phyloP scores from a whole-genome alignment of 2,888 invertebrate genomes.

The Gnatocerus cornutus region DNA sequence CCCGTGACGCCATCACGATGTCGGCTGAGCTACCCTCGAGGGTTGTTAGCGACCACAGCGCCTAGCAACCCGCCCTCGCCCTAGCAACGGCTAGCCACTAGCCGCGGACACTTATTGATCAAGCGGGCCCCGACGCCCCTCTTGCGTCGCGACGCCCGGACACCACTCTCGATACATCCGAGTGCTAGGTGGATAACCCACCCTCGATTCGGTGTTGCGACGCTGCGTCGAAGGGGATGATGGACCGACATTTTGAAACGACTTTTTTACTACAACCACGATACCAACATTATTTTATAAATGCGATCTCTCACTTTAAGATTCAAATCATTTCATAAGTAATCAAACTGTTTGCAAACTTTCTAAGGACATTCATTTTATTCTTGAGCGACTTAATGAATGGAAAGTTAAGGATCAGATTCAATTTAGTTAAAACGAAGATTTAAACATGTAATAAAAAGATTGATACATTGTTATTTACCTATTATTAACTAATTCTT shows the following conservation, averaged over 20 bases:
- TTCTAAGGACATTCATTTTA: too few relatives aligned
- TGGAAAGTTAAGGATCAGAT: too few relatives aligned
- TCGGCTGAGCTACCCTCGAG: constrained; percentile 70
- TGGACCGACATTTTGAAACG: constrained; percentile 35
- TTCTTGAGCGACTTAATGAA: too few relatives aligned
- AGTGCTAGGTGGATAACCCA: constrained; percentile 49
- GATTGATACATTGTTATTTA: too few relatives aligned
- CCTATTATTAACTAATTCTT: too few relatives aligned
- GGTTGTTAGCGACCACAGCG: constrained; percentile 73
- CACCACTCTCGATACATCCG: constrained; percentile 63
- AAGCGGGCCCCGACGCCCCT: constrained; percentile 61
- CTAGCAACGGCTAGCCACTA: constrained; percentile 74
- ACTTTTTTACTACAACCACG: too few relatives aligned
- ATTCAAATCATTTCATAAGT: too few relatives aligned
- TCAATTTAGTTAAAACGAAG: too few relatives aligned
- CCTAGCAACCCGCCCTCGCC: constrained; percentile 73
- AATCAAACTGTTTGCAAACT: too few relatives aligned
- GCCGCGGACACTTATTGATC: constrained; percentile 74
- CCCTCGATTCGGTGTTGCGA: constrained; percentile 23
- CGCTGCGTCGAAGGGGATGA: constrained; percentile 21
- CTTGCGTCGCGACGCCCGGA: constrained; percentile 54
- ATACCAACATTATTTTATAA: too few relatives aligned
- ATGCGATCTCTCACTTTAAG: too few relatives aligned
- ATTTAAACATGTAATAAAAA: too few relatives aligned
- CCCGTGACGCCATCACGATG: constrained; percentile 71